Evolutionary conservation across 2,888 invertebrate species (phyloP).

Genomic region (Tetropium fuscum): DNA sequence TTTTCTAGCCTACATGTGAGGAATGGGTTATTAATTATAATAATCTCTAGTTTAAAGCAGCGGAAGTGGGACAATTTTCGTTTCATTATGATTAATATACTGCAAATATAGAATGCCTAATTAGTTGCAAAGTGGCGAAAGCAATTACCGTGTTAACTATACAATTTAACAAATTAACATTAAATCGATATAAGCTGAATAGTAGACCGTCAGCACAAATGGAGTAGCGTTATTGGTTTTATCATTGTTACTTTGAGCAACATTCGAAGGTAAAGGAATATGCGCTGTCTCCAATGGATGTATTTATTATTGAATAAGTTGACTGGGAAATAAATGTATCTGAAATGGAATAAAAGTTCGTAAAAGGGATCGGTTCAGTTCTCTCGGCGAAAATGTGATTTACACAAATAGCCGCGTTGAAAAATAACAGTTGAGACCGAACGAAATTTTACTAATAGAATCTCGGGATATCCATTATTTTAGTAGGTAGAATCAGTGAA

Average conservation of each 20-base stretch:
- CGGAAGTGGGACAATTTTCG: too few relatives aligned
- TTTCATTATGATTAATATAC: constrained; percentile 5
- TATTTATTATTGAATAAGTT: constrained; percentile 21
- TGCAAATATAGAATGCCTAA: constrained; percentile 10
- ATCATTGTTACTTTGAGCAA: constrained; percentile 8
- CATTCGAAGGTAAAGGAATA: constrained; percentile 13
- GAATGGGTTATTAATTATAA: too few relatives aligned
- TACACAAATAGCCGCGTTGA: constrained; percentile 15
- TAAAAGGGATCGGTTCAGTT: constrained; percentile 6
- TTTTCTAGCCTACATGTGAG: too few relatives aligned
- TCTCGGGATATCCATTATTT: constrained; percentile 2
- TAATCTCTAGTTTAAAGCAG: too few relatives aligned
- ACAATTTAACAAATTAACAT: constrained; percentile 17
- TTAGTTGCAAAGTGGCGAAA: constrained; percentile 10
- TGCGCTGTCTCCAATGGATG: constrained; percentile 13
- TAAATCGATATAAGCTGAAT: constrained; percentile 16
- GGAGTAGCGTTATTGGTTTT: constrained; percentile 9
- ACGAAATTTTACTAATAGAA: constrained; percentile 17
- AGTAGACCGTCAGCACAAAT: constrained; percentile 8
- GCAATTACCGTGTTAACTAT: constrained; percentile 10
- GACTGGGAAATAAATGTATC: constrained; percentile 15
- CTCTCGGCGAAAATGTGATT: constrained; percentile 17
- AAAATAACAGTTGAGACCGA: constrained; percentile 14
- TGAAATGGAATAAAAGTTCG: constrained; percentile 14
- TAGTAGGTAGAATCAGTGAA: constrained; percentile 3